These are phyloP conservation scores for Scaptomyza caliginosa DNA, from an alignment of 2,888 invertebrate species.

Conservation along the genomic window DNA sequence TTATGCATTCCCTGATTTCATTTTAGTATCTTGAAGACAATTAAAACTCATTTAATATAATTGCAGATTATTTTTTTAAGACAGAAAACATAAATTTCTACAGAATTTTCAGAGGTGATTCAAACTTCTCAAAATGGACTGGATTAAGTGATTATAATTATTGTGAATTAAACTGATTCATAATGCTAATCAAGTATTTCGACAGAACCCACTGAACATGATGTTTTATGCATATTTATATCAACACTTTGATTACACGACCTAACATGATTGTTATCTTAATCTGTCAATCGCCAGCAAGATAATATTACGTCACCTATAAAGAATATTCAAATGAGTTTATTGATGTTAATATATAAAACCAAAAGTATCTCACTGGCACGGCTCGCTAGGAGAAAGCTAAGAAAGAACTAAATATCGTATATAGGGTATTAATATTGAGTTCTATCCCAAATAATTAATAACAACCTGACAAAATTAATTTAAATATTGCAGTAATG, in stretches of 20 bases:
- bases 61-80: background rate
- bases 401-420: no score
- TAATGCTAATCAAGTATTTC: background rate
- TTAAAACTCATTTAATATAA: background rate
- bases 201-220: background rate
- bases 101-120: constrained; percentile 15
- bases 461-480: background rate
- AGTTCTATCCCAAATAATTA: background rate
- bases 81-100: background rate
- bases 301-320: background rate
- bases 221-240: background rate
- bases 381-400: no score
- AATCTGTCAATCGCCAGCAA: background rate
- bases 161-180: constrained; percentile 5
- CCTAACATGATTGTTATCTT: background rate
- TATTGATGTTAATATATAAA: background rate
- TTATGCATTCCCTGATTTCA: background rate
- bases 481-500: constrained; percentile 29
- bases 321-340: background rate
- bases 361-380: no score
- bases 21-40: background rate
- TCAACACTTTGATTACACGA: background rate
- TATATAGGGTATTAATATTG: background rate
- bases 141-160: background rate
- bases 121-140: constrained; percentile 8